These are phyloP conservation scores for Rhizoglyphus robini DNA, from an alignment of 1,140 invertebrate genomes.

Conservation along the genomic window DNA sequence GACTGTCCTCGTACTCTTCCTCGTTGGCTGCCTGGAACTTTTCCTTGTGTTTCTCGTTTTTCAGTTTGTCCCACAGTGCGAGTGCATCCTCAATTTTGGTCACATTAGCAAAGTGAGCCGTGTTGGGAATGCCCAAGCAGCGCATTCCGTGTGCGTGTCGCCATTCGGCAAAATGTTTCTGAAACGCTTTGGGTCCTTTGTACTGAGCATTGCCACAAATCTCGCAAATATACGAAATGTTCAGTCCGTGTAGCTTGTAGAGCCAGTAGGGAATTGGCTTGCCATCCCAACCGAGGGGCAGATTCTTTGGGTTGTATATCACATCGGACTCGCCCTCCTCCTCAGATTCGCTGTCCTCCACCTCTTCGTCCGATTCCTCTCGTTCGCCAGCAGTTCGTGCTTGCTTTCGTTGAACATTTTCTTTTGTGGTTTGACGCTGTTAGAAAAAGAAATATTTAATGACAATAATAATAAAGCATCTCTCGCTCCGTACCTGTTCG, in stretches of 20 bases:
- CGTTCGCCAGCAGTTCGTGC: conserved; percentile 87
- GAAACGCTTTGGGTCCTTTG: conserved; percentile 99
- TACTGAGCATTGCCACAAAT: conserved; percentile 99
- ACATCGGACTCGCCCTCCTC: conserved; percentile 60
- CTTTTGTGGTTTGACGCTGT: conserved; percentile 69
- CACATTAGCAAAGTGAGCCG: conserved; percentile 98
- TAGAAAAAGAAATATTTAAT: conserved; percentile 44
- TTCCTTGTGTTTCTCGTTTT: conserved; percentile 82
- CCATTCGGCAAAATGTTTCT: conserved; percentile 98
- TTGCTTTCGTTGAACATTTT: conserved; percentile 96
- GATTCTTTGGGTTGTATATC: conserved; percentile 97
- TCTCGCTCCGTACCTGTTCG: conserved; percentile 23
- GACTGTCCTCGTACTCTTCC: conserved; percentile 97
- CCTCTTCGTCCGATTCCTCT: conserved; percentile 81
- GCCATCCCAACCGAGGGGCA: conserved; percentile 98
- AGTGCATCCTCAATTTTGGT: conserved; percentile 97
- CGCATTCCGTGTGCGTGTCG: conserved; percentile 98
- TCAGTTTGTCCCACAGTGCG: conserved; percentile 91
- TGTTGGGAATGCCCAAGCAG: conserved; percentile 97
- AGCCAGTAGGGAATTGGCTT: conserved; percentile 99
- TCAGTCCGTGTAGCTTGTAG: conserved; percentile 96
- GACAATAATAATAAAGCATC: conserved; percentile 9
- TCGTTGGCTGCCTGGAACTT: conserved; percentile 81
- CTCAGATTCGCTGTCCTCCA: conserved; percentile 63
- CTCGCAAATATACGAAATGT: conserved; percentile 97